Conservation (phyloP, 2,888 invertebrate genomes). For the Eristalinus aeneus region DNA sequence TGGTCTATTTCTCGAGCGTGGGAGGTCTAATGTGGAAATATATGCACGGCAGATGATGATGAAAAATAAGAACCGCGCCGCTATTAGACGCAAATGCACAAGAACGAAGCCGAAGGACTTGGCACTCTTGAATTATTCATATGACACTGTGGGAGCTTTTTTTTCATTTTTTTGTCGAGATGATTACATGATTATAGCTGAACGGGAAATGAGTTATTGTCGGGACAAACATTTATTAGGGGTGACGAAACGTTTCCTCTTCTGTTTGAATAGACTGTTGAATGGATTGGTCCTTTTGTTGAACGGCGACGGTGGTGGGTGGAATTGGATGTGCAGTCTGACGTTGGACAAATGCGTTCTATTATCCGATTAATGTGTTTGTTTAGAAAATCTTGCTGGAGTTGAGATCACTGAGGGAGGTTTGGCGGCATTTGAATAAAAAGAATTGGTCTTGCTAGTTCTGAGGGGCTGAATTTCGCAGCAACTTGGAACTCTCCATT, state of each 20-base stretch:
- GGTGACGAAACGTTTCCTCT: slow-evolving; percentile 62
- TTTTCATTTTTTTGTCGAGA: slow-evolving; percentile 54
- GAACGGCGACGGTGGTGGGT: not conserved
- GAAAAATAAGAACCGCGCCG: slow-evolving; percentile 56
- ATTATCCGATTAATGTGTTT: not conserved
- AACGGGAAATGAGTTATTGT: slow-evolving; percentile 68
- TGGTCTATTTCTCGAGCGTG: not conserved
- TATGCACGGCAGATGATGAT: slow-evolving; percentile 55
- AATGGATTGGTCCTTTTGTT: slow-evolving; percentile 8
- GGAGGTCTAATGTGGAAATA: slow-evolving; percentile 22
- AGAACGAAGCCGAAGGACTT: slow-evolving; percentile 31
- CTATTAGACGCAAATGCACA: slow-evolving; percentile 10
- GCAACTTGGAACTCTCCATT: too few species aligned
- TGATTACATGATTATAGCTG: slow-evolving; percentile 70
- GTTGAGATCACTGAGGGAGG: too few species aligned
- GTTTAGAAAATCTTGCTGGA: too few species aligned
- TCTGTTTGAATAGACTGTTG: slow-evolving; percentile 39
- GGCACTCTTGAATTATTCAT: slow-evolving; percentile 64
- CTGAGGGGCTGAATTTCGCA: too few species aligned
- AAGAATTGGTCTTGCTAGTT: too few species aligned
- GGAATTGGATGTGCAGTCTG: slow-evolving; percentile 22
- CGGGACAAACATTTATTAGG: slow-evolving; percentile 65
- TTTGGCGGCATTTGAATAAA: too few species aligned
- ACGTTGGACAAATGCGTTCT: not conserved
- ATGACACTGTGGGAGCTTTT: slow-evolving; percentile 50